These are phyloP conservation scores for Mamestra configurata DNA, from an alignment of 1,140 invertebrate species.

Conservation along the genomic window DNA sequence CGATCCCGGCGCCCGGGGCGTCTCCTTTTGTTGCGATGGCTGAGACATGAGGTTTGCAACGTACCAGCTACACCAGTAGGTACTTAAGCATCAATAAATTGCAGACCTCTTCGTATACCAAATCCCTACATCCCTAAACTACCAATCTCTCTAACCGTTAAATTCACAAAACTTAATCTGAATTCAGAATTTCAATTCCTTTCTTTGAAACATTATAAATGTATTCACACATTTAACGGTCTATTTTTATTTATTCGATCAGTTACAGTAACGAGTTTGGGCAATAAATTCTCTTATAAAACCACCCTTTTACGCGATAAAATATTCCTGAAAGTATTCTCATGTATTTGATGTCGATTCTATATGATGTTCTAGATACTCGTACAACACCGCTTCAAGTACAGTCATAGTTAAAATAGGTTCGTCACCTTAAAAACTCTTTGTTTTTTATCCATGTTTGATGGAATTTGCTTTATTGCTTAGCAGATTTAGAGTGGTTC, in stretches of 20 bases:
- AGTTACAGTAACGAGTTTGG: constrained; percentile 31
- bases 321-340: constrained; percentile 41
- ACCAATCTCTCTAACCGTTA: background rate
- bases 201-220: constrained; percentile 17
- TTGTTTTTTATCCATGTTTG: too few relatives aligned
- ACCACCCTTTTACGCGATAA: constrained; percentile 37
- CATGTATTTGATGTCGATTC: constrained; percentile 12
- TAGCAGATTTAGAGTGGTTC: too few relatives aligned
- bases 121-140: background rate
- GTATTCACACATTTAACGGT: constrained; percentile 13
- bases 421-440: too few relatives aligned
- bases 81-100: background rate
- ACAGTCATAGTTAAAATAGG: background rate
- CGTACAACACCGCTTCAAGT: background rate
- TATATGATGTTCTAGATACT: background rate
- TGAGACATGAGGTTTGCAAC: too few relatives aligned
- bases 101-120: too few relatives aligned
- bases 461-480: too few relatives aligned
- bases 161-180: constrained; percentile 6
- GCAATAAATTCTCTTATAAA: constrained; percentile 43
- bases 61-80: too few relatives aligned
- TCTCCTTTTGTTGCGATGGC: too few relatives aligned
- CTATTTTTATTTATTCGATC: constrained; percentile 24
- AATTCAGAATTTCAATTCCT: constrained; percentile 9
- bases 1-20: too few relatives aligned